Evolutionary conservation across 2,797 vertebrate species (phyloP).

Genomic region (Argya squamiceps): DNA sequence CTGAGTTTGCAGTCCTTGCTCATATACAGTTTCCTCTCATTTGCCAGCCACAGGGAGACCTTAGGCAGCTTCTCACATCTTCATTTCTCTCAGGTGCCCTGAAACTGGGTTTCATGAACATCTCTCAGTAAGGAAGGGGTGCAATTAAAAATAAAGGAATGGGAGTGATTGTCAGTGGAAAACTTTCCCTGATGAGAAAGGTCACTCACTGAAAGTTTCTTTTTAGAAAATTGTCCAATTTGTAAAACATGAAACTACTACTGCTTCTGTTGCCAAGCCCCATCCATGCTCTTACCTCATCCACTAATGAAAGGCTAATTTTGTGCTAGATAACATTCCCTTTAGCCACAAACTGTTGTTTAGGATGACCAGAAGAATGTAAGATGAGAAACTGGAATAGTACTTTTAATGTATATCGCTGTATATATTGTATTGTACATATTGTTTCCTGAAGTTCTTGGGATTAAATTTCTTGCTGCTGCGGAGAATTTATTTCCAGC

Average conservation of each 20-base stretch:
- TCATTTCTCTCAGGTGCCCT: background rate
- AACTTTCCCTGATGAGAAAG: conserved; percentile 1
- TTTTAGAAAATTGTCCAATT: background rate
- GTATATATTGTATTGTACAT: background rate
- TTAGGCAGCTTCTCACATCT: background rate
- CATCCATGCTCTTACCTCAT: background rate
- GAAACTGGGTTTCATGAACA: background rate
- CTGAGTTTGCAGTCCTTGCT: background rate
- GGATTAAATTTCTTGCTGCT: background rate
- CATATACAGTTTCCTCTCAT: background rate
- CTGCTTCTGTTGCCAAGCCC: background rate
- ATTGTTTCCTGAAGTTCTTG: background rate
- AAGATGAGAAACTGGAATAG: background rate
- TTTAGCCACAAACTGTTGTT: background rate
- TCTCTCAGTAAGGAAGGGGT: background rate
- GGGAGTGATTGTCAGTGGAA: background rate
- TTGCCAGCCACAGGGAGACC: background rate
- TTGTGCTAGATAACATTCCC: background rate
- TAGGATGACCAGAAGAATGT: background rate
- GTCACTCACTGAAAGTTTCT: background rate
- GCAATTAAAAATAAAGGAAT: background rate
- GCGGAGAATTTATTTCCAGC: background rate
- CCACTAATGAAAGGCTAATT: background rate
- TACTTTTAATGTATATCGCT: background rate
- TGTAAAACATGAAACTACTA: background rate